Evolutionary conservation across 2,113 vertebrate species (phyloP).

Genomic region (Laticauda laticaudata): DNA sequence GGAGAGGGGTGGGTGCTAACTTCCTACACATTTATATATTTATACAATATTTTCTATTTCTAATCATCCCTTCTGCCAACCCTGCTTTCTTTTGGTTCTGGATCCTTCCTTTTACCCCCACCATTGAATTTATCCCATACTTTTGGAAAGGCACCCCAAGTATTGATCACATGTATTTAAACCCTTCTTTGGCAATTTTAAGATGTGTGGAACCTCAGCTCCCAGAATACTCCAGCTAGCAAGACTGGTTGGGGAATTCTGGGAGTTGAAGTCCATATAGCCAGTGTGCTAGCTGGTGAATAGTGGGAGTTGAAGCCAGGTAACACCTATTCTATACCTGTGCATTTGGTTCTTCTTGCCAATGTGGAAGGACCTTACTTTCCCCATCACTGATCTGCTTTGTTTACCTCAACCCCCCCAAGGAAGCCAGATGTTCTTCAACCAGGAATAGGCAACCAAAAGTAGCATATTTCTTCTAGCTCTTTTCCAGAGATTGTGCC

Average conservation of each 20-base stretch:
- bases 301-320: neutral
- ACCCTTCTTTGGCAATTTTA: neutral
- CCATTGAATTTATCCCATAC: too few relatives aligned
- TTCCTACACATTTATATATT: too few relatives aligned
- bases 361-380: too few relatives aligned
- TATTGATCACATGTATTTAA: neutral
- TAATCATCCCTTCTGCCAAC: too few relatives aligned
- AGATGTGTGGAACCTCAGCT: neutral
- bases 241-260: neutral
- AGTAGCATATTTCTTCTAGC: neutral
- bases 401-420: too few relatives aligned
- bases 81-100: too few relatives aligned
- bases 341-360: too few relatives aligned
- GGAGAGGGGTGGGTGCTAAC: too few relatives aligned
- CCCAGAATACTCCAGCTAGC: neutral
- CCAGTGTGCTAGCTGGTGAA: neutral
- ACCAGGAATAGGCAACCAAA: neutral
- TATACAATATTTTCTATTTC: too few relatives aligned
- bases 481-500: conserved; percentile 45
- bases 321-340: too few relatives aligned
- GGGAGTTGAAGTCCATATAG: neutral
- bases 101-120: too few relatives aligned
- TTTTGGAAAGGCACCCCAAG: neutral
- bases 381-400: too few relatives aligned
- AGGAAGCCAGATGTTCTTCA: neutral